Percentiles rank a stretch among this genome's conserved stretches.
Evolutionary conservation across 1,140 invertebrate species (phyloP).

Genomic region (Conus betulinus): DNA sequence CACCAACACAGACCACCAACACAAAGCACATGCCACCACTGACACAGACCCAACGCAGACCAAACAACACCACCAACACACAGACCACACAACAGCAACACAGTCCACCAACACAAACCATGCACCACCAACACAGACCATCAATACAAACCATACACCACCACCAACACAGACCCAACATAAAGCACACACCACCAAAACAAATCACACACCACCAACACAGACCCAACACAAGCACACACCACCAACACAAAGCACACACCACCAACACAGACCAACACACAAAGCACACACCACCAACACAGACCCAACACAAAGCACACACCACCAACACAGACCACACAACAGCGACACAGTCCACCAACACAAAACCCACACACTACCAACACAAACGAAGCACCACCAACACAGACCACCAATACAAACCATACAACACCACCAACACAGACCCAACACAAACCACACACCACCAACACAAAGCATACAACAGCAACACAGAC

Average conservation of each 20-base stretch:
- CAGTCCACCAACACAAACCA: too few species aligned
- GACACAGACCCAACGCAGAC: too few species aligned
- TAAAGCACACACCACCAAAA: background rate
- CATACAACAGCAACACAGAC: background rate
- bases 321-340: too few species aligned
- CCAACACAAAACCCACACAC: background rate
- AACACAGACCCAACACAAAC: too few species aligned
- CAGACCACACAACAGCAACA: background rate
- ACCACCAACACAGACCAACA: too few species aligned
- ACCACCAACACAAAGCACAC: background rate
- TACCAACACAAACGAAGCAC: background rate
- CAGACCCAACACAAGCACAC: background rate
- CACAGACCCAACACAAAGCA: too few species aligned
- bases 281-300: too few species aligned
- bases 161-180: too few species aligned
- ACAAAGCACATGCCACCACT: too few species aligned
- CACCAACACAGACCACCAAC: background rate
- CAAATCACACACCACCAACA: background rate
- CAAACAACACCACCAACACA: too few species aligned
- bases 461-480: background rate
- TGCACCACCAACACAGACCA: background rate
- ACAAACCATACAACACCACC: background rate
- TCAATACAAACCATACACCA: background rate
- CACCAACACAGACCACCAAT: background rate
- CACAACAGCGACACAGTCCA: background rate